These are phyloP conservation scores for Sardinella longiceps DNA, from an alignment of 2,797 vertebrate species.

Conservation along the genomic window DNA sequence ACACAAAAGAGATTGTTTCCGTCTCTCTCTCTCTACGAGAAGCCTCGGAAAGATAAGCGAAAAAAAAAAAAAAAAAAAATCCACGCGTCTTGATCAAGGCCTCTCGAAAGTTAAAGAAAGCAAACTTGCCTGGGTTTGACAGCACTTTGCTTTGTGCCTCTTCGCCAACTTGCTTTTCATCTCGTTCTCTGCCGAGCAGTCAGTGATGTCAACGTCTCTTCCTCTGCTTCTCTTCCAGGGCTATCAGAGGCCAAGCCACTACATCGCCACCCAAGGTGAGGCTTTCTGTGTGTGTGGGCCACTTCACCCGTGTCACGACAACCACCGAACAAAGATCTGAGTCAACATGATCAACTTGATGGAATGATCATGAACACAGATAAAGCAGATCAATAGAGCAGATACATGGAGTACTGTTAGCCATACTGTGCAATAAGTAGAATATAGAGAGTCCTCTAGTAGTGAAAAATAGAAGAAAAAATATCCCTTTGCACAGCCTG, in stretches of 20 bases:
- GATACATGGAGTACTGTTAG: too few species aligned
- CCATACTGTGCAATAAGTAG: too few species aligned
- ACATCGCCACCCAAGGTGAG: conserved; percentile 98
- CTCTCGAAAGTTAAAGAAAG: neutral
- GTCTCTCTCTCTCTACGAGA: neutral
- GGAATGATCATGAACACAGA: neutral
- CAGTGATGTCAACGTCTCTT: neutral
- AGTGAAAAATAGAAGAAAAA: too few species aligned
- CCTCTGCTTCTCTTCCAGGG: conserved; percentile 75
- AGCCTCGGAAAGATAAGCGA: neutral
- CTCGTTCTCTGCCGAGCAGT: neutral
- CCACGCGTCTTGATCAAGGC: neutral
- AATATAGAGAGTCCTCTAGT: too few species aligned
- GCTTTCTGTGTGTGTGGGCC: neutral
- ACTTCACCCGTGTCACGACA: conserved; percentile 26
- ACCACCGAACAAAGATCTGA: neutral
- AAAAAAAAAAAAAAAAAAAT: too few species aligned
- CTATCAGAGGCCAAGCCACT: conserved; percentile 97
- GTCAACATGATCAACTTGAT: neutral
- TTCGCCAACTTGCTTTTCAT: neutral
- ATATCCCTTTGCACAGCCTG: too few species aligned
- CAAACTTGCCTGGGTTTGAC: conserved; percentile 2
- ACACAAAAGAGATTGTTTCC: neutral
- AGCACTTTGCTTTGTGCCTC: neutral
- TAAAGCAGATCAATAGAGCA: neutral